Percentiles rank a stretch among this genome's conserved stretches.
Evolutionary conservation across 2,113 vertebrate species (phyloP).

Genomic region (Erpornis zantholeuca): DNA sequence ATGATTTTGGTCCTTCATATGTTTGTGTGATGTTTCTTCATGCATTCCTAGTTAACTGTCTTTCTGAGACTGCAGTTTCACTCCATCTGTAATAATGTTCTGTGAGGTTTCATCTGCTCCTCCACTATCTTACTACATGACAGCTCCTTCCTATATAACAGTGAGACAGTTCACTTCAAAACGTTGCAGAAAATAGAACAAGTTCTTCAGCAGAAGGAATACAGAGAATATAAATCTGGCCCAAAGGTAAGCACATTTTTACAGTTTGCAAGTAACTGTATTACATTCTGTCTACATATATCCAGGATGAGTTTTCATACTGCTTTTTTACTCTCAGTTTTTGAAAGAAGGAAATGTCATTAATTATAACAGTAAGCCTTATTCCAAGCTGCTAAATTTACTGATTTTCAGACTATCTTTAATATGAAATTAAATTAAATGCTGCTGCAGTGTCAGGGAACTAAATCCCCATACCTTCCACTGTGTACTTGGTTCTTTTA

Average conservation of each 20-base stretch:
- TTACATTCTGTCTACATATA: neutral
- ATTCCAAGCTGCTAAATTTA: neutral
- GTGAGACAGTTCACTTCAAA: neutral
- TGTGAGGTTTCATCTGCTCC: neutral
- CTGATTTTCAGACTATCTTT: neutral
- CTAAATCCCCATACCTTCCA: conserved; percentile 68
- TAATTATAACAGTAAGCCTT: neutral
- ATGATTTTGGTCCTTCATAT: neutral
- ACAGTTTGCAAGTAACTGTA: neutral
- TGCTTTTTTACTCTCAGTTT: neutral
- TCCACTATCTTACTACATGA: accelerated
- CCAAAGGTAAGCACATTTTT: neutral
- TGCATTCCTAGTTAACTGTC: neutral
- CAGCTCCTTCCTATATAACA: neutral
- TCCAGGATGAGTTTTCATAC: neutral
- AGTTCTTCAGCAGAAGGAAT: neutral
- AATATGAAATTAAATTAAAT: neutral
- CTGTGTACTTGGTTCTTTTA: conserved; percentile 86
- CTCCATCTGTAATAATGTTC: neutral
- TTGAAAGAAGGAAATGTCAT: neutral
- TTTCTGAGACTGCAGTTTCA: neutral
- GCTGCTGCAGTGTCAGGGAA: neutral
- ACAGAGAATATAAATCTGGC: neutral
- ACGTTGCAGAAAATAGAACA: neutral
- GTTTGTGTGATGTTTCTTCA: neutral